These are phyloP conservation scores for Therioaphis trifolii DNA, from an alignment of 2,888 invertebrate species.

Conservation along the genomic window DNA sequence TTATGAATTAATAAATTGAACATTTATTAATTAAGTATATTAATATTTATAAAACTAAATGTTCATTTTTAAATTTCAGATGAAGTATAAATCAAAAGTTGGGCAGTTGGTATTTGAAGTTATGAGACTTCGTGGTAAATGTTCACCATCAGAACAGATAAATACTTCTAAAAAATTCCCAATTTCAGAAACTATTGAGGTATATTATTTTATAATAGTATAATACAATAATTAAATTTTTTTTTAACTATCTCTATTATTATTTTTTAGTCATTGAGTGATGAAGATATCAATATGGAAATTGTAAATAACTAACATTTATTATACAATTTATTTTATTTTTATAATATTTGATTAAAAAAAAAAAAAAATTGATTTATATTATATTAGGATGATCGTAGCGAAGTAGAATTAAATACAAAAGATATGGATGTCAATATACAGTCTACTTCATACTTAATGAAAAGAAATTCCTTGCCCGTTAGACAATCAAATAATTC, in stretches of 20 bases:
- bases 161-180: background rate
- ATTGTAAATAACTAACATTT: background rate
- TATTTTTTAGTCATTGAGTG: constrained; percentile 1
- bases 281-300: background rate
- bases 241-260: background rate
- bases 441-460: no score
- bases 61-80: constrained; percentile 20
- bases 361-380: no score
- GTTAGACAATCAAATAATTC: no score
- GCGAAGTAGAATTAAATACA: no score
- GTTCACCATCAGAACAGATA: background rate
- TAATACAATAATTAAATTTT: background rate
- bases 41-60: no score
- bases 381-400: no score
- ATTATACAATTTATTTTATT: no score
- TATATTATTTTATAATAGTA: background rate
- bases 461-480: no score
- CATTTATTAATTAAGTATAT: no score
- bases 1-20: no score
- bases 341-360: no score
- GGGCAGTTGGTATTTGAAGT: constrained; percentile 20
- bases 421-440: no score
- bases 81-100: constrained; percentile 43
- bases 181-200: constrained; percentile 12
- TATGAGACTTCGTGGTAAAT: constrained; percentile 5